Base-by-base conservation (phyloP, 30 jellyfish, hydroid and myxozoan genomes). In the Nemopilema nomurai region DNA sequence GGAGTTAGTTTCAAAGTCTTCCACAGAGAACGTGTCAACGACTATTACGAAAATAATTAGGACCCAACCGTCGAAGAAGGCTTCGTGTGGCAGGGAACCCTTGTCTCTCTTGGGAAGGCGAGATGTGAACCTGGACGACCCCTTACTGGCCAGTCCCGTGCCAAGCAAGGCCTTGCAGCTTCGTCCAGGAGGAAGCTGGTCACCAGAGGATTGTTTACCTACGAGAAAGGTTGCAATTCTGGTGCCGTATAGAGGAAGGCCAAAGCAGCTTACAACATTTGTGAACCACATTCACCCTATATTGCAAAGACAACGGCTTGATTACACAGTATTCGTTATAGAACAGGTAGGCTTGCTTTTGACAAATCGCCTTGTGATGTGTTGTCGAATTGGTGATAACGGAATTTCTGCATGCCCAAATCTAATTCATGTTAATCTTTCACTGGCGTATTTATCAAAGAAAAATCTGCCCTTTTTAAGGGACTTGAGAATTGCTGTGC, bases 211-310 rank as follows among this genome's bases (percentile, higher is more conserved):
- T 51, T 83, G 91, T 57, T 21, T 83, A 8, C 49, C 86, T 4
- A 83, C 16, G 26, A 53, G 16, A 51, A 83, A 70, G 28, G 90
- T 80, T 16, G 91, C 91, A 28, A 22, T 83, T 29, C 50, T 83
- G 26, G 79, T 83, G 57, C 91, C 91, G 4, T 83, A 50, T 26
- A 26, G 91, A 27, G 70, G 70, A 16, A 71, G 91, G 62, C 71
- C 68, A 4, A 16, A 69, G n/a, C 91, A 83, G 57, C 50, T 83
- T 7, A 53, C 51, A 20, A 49, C 73, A 23, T 83, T 83, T 53
- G 52, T 83, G 30, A 71, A 41, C 22, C 91, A 83, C 28, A 70
- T 83, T 51, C 85, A 69, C 52, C 91, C 91, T 0, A 28, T 83
- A 17, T 28, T 83, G 8, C 85, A 83, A 62, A 83, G 86, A 28